phyloP scores from a whole-genome alignment of 2,888 invertebrate genomes.

The Chrysolina oricalcia region DNA sequence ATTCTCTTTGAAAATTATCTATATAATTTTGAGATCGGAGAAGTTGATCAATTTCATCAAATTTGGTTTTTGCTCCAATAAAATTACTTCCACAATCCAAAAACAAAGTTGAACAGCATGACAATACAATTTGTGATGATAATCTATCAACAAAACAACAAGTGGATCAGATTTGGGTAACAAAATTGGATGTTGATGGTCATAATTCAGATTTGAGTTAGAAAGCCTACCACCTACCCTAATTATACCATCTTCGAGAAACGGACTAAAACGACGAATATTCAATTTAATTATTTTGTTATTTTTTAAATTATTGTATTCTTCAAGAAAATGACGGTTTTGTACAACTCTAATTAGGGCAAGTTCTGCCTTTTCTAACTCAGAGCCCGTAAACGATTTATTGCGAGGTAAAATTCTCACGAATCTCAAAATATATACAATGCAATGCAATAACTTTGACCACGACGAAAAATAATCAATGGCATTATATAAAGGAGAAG shows the following conservation, averaged over 20 bases:
- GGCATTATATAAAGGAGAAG: constrained; percentile 12
- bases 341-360: constrained; percentile 13
- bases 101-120: constrained; percentile 4
- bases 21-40: constrained; percentile 26
- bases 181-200: not conserved
- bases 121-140: too few species aligned
- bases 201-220: not conserved
- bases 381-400: not conserved
- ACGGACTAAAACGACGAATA: constrained; percentile 10
- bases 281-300: not conserved
- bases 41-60: constrained; percentile 28
- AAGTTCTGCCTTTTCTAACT: constrained; percentile 8
- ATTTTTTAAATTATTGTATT: constrained; percentile 10
- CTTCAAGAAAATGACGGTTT: not conserved
- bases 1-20: constrained; percentile 26
- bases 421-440: constrained; percentile 21
- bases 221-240: constrained; percentile 9
- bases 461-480: constrained; percentile 25
- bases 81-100: constrained; percentile 36
- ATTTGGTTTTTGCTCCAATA: constrained; percentile 28
- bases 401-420: constrained; percentile 3
- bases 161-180: not conserved
- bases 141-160: too few species aligned
- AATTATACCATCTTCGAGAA: constrained; percentile 1
- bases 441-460: constrained; percentile 19